Evolutionary conservation across 2,113 vertebrate genomes (phyloP).

Genomic region (Xiphophorus hellerii): DNA sequence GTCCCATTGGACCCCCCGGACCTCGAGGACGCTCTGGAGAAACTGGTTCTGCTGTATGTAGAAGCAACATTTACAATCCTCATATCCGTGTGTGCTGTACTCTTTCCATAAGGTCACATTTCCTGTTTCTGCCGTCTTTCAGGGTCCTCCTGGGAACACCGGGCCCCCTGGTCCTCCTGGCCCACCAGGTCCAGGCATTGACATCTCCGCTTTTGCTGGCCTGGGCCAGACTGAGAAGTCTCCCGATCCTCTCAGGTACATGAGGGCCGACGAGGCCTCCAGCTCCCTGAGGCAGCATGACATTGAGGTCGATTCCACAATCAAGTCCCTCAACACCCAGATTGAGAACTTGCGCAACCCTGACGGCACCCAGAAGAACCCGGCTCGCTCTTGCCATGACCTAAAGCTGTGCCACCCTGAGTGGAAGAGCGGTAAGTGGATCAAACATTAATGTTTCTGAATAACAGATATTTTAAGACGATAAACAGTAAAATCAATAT

Average conservation of each 20-base stretch:
- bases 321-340: slow-evolving; percentile 96
- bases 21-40: slow-evolving; percentile 95
- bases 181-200: slow-evolving; percentile 94
- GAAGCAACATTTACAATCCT: not conserved
- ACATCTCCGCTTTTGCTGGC: slow-evolving; percentile 96
- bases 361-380: slow-evolving; percentile 94
- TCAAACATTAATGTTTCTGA: not conserved
- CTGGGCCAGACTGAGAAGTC: slow-evolving; percentile 90
- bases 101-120: not conserved
- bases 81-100: not conserved
- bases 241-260: slow-evolving; percentile 93
- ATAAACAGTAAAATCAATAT: not conserved
- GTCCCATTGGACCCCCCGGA: slow-evolving; percentile 93
- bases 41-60: slow-evolving; percentile 89
- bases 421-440: slow-evolving; percentile 91
- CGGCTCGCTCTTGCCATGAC: slow-evolving; percentile 92
- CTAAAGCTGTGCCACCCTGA: slow-evolving; percentile 94
- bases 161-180: slow-evolving; percentile 96
- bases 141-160: slow-evolving; percentile 93
- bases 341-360: slow-evolving; percentile 95
- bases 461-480: not conserved
- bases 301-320: slow-evolving; percentile 90
- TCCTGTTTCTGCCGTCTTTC: not conserved
- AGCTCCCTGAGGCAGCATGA: slow-evolving; percentile 88
- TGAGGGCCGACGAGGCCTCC: slow-evolving; percentile 92